Conservation (phyloP, 1,140 invertebrate genomes). For the Formica selysi region DNA sequence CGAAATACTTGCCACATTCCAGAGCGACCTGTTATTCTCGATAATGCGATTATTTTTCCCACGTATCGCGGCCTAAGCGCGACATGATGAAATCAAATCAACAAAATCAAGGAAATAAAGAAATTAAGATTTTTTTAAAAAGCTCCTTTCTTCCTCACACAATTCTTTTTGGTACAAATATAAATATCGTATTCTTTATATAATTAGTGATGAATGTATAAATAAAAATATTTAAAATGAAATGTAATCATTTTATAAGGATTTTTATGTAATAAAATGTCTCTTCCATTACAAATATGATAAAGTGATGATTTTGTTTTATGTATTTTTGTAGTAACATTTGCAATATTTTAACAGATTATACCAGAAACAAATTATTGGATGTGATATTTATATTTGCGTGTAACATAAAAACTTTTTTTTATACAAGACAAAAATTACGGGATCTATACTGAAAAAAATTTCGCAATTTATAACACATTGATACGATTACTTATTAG, state of each 20-base stretch:
- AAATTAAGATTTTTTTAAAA: constrained; percentile 69
- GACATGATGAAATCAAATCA: constrained; percentile 62
- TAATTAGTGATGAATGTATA: neutral
- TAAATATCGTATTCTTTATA: constrained; percentile 33
- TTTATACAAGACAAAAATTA: constrained; percentile 16
- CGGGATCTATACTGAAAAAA: neutral
- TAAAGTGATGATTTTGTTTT: neutral
- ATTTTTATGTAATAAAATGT: too few species aligned
- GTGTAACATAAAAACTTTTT: neutral
- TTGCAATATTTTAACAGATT: neutral
- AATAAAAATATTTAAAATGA: neutral
- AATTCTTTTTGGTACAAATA: constrained; percentile 30
- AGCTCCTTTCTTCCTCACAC: constrained; percentile 45
- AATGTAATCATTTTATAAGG: too few species aligned
- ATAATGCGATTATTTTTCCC: constrained; percentile 57
- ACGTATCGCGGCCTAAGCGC: constrained; percentile 50
- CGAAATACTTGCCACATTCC: constrained; percentile 71
- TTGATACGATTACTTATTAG: neutral
- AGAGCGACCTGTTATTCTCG: constrained; percentile 61
- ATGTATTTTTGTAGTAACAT: neutral
- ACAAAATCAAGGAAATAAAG: constrained; percentile 70
- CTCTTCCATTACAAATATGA: neutral
- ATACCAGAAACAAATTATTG: constrained; percentile 6
- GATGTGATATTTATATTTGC: constrained; percentile 44
- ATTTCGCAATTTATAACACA: neutral